These are phyloP conservation scores for Chloroceryle amazona DNA, from an alignment of 2,797 vertebrate species.

Conservation along the genomic window DNA sequence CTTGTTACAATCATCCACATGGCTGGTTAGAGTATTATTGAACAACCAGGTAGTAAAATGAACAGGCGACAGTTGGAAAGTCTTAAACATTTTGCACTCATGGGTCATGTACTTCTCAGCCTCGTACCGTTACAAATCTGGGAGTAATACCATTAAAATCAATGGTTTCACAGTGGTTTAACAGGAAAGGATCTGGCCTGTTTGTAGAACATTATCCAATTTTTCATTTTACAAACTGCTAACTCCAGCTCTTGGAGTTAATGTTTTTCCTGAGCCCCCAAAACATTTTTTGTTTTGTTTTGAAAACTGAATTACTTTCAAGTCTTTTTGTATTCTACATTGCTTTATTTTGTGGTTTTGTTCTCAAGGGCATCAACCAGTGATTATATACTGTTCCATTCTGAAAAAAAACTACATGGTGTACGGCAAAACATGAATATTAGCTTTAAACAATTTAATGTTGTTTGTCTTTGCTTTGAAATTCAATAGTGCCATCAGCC, in stretches of 20 bases:
- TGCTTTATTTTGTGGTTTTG: slow-evolving; percentile 64
- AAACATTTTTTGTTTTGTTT: slow-evolving; percentile 35
- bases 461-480: slow-evolving; percentile 83
- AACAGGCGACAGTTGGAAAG: slow-evolving; percentile 25
- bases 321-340: slow-evolving; percentile 34
- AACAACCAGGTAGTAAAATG: slow-evolving; percentile 40
- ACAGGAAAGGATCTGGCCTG: neutral
- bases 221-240: slow-evolving; percentile 59
- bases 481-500: slow-evolving; percentile 83
- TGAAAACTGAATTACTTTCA: slow-evolving; percentile 51
- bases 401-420: neutral
- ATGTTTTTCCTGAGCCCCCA: slow-evolving; percentile 14
- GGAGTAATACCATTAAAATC: slow-evolving; percentile 30
- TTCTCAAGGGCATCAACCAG: slow-evolving; percentile 66
- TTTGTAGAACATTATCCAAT: neutral
- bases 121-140: neutral
- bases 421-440: slow-evolving; percentile 75
- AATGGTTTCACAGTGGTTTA: neutral
- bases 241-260: slow-evolving; percentile 8
- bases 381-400: slow-evolving; percentile 62
- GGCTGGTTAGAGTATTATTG: slow-evolving; percentile 34
- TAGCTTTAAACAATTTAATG: slow-evolving; percentile 82
- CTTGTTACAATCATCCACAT: slow-evolving; percentile 57
- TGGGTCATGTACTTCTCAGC: slow-evolving; percentile 31
- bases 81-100: slow-evolving; percentile 51